Conservation (phyloP, 2,888 invertebrate species). For the Phortica okadai region DNA sequence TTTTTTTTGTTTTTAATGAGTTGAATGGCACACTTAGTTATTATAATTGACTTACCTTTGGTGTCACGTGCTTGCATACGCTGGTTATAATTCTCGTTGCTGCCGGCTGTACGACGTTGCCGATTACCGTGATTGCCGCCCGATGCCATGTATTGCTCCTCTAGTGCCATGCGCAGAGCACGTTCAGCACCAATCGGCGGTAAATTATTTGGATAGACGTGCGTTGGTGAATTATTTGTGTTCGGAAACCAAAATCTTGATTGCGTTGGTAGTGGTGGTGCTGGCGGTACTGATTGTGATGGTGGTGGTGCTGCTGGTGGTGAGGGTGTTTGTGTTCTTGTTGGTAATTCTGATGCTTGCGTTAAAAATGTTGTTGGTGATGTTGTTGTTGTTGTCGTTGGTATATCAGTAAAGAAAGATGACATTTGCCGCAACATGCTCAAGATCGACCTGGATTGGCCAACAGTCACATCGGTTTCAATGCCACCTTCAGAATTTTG, state of each 20-base stretch:
- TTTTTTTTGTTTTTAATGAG: too few relatives aligned
- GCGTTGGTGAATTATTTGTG: background rate
- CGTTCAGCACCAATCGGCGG: constrained; percentile 22
- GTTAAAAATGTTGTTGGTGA: background rate
- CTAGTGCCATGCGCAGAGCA: background rate
- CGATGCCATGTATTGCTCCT: background rate
- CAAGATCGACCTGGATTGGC: background rate
- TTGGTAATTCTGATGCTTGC: background rate
- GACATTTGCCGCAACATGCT: background rate
- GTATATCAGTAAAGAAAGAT: background rate
- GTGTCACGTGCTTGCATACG: too few relatives aligned
- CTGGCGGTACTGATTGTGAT: background rate
- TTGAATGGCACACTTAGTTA: too few relatives aligned
- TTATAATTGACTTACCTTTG: too few relatives aligned
- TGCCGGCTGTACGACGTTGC: background rate
- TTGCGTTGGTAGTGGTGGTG: background rate
- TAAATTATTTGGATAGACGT: background rate
- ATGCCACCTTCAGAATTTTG: too few relatives aligned
- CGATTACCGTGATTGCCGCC: background rate
- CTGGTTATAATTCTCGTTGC: background rate
- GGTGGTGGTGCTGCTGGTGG: background rate
- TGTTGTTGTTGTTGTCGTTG: background rate
- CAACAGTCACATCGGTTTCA: background rate
- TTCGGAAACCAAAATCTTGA: background rate
- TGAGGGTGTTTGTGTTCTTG: background rate